These are phyloP conservation scores for Baccha elongata DNA, from an alignment of 2,888 invertebrate species.

Conservation along the genomic window DNA sequence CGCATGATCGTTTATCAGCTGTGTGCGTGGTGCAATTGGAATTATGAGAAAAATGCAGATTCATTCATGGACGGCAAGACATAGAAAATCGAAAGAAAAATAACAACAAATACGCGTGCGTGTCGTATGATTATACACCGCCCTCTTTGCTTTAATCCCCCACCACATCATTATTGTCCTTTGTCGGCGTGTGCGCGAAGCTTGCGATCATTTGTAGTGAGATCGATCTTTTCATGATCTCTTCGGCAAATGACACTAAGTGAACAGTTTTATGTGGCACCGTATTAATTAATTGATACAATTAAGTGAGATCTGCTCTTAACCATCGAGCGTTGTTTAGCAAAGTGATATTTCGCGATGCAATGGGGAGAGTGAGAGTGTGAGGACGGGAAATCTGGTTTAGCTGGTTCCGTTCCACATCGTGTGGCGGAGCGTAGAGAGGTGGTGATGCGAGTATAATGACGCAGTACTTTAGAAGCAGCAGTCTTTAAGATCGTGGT, in stretches of 20 bases:
- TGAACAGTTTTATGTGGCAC: conserved; percentile 73
- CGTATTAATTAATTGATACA: conserved; percentile 71
- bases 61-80: conserved; percentile 59
- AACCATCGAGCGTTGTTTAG: conserved; percentile 42
- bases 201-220: conserved; percentile 53
- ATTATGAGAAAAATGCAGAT: conserved; percentile 67
- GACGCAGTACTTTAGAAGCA: conserved; percentile 30
- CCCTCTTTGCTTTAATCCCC: neutral
- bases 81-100: conserved; percentile 16
- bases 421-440: neutral
- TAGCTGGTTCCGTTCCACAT: conserved; percentile 59
- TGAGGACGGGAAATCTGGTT: conserved; percentile 40
- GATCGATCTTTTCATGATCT: conserved; percentile 66
- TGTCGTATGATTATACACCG: conserved; percentile 35
- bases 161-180: conserved; percentile 12
- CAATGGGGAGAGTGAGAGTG: conserved; percentile 1
- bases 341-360: neutral
- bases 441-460: conserved; percentile 52
- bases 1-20: conserved; percentile 63
- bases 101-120: conserved; percentile 45
- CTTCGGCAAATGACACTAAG: conserved; percentile 64
- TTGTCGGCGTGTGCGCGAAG: conserved; percentile 55
- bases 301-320: conserved; percentile 70
- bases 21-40: conserved; percentile 32
- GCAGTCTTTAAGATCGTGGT: conserved; percentile 20